Base-by-base conservation (phyloP, 2,888 invertebrate species). In the Oscheius sp. region DNA sequence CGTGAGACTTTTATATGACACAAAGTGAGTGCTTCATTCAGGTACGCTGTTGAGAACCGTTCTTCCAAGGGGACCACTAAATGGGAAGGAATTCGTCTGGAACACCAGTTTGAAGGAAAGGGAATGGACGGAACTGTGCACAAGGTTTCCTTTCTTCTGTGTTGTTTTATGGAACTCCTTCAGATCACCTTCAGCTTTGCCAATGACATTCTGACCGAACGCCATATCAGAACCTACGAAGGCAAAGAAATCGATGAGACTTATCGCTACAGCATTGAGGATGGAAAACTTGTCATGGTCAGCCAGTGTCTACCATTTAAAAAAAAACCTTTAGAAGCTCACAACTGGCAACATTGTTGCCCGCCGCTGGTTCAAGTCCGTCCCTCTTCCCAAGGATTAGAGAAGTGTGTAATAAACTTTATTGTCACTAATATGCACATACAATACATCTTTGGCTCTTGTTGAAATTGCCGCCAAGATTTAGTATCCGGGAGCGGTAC, bases 401-500 rank as follows among this genome's bases (percentile, higher is more conserved):
- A 65, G 53, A 53, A 53, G 29, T 63, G 7, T 50, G 50, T 21
- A 47, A 65, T 48, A 63, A 63, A 33, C 37, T 33, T 55, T 53
- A 55, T 53, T 65, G n/a, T 51, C 7, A 21, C 50, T 29, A 68
- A 33, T 68, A 68, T 68, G 10, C 53, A 68, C 68, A 68, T 21
- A 48, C 63, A 63, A 63, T 2, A 21, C 33, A 29, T 60, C 21
- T 48, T 47, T 63, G 47, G 29, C n/a, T 42, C 13, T 42, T 21
- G 21, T 21, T 42, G 42, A 42, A 42, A 7, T 42, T 42, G 4
- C 7, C 7, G 42, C 42, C 4, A 7, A 13, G 33, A 11, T 32
- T 33, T 83, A 84, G 78, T 86, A 86, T 80, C 86, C 86, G 73
- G 86, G 85, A 33, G 84, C 84, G 58, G 85, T 85, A 57, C 85